phyloP scores from a whole-genome alignment of 2,888 invertebrate genomes.

The Morpho achilles region DNA sequence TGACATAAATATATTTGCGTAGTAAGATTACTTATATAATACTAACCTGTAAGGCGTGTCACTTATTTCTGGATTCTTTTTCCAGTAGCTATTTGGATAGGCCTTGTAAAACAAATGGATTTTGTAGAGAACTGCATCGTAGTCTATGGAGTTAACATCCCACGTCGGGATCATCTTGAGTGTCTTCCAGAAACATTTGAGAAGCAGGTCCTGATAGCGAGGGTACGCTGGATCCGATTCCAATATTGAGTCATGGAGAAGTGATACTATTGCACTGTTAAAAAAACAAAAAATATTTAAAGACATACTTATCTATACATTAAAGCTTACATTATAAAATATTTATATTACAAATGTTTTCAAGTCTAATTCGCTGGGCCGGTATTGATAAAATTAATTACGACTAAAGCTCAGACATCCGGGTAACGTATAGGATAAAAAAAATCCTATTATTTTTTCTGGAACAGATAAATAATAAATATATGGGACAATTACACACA shows the following conservation, averaged over 20 bases:
- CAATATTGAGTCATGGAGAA: slow-evolving; percentile 92
- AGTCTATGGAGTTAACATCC: slow-evolving; percentile 85
- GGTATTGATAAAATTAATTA: too few relatives aligned
- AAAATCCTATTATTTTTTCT: too few relatives aligned
- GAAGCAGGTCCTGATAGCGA: slow-evolving; percentile 89
- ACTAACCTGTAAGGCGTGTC: slow-evolving; percentile 89
- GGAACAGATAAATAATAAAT: too few relatives aligned
- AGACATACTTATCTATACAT: too few relatives aligned
- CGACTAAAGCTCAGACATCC: too few relatives aligned
- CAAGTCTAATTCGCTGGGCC: too few relatives aligned
- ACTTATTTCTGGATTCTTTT: slow-evolving; percentile 82
- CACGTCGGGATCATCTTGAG: slow-evolving; percentile 92
- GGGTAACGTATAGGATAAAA: too few relatives aligned
- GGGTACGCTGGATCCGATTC: slow-evolving; percentile 79
- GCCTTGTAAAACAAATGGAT: slow-evolving; percentile 93
- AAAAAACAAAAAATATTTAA: slow-evolving; percentile 11
- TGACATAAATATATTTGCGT: too few relatives aligned
- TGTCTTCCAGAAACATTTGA: slow-evolving; percentile 97
- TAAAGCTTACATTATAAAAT: too few relatives aligned
- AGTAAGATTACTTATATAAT: too few relatives aligned
- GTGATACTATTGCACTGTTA: slow-evolving; percentile 89
- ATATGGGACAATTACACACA: too few relatives aligned
- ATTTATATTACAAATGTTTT: too few relatives aligned
- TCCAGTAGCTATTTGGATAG: slow-evolving; percentile 93
- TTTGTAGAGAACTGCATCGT: slow-evolving; percentile 88